phyloP scores from a whole-genome alignment of 2,113 vertebrate genomes.

The Coracopsis vasa region DNA sequence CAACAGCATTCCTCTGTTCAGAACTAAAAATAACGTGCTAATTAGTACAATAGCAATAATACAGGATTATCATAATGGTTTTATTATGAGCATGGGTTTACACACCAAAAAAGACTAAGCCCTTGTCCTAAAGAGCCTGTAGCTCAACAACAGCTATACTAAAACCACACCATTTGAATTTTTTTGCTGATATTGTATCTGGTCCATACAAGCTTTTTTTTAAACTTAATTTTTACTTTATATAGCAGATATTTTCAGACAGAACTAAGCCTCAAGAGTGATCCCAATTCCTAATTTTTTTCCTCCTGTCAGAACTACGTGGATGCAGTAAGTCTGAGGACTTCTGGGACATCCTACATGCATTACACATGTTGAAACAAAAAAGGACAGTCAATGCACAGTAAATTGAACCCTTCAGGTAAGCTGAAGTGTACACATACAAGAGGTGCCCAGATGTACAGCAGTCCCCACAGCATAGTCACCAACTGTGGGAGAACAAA shows the following conservation, averaged over 20 bases:
- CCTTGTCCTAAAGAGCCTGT: neutral
- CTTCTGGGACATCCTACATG: neutral
- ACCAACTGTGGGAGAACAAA: neutral
- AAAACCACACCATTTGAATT: neutral
- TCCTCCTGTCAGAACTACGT: neutral
- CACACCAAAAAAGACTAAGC: neutral
- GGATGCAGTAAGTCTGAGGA: neutral
- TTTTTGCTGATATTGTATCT: neutral
- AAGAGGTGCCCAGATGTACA: neutral
- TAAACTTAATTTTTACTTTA: neutral
- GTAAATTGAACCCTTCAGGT: neutral
- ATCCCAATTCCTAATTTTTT: neutral
- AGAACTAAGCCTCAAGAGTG: neutral
- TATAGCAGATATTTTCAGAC: neutral
- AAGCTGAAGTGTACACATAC: neutral
- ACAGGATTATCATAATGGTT: conserved; percentile 4
- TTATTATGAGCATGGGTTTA: neutral
- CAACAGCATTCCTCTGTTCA: neutral
- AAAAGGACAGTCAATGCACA: neutral
- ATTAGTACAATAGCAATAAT: neutral
- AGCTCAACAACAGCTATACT: neutral
- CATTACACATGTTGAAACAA: neutral
- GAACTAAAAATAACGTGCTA: conserved; percentile 32
- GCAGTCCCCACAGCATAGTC: neutral
- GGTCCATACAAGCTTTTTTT: neutral